phyloP scores from a whole-genome alignment of 2,113 vertebrate genomes.

The Scomber colias region DNA sequence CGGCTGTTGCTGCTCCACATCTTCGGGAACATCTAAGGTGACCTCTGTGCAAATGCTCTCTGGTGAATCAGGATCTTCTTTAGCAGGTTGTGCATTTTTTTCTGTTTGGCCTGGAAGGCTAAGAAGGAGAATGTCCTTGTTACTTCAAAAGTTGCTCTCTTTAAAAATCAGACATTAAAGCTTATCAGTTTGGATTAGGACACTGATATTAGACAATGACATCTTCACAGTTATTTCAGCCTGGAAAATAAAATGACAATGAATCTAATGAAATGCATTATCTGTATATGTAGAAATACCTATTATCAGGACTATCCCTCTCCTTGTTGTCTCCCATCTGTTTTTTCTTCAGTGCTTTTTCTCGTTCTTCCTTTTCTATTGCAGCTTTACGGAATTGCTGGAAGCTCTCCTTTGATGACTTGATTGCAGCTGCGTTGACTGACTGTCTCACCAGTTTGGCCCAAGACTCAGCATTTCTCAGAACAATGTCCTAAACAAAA shows the following conservation, averaged over 20 bases:
- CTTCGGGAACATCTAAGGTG: conserved; percentile 50
- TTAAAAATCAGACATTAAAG: background rate
- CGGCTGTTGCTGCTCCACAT: conserved; percentile 34
- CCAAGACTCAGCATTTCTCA: conserved; percentile 91
- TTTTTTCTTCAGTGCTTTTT: conserved; percentile 80
- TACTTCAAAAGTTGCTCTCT: background rate
- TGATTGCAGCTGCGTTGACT: conserved; percentile 77
- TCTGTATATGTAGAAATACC: conserved; percentile 67
- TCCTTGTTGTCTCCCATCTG: conserved; percentile 71
- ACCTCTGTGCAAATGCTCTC: conserved; percentile 50
- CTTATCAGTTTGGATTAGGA: no score
- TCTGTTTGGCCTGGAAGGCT: conserved; percentile 55
- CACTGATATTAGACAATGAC: no score
- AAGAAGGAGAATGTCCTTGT: conserved; percentile 2
- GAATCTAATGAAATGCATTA: background rate
- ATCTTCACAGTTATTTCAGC: background rate
- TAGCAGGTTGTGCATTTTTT: conserved; percentile 12
- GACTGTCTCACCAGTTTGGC: conserved; percentile 85
- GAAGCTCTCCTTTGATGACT: conserved; percentile 90
- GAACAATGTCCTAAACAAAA: conserved; percentile 84
- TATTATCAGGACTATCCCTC: conserved; percentile 64
- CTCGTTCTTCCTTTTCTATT: conserved; percentile 87
- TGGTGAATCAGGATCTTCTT: conserved; percentile 43
- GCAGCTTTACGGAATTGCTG: conserved; percentile 90
- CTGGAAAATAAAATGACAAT: background rate